Evolutionary conservation across 2,888 invertebrate species (phyloP).

Genomic region (Charanyca ferruginea): DNA sequence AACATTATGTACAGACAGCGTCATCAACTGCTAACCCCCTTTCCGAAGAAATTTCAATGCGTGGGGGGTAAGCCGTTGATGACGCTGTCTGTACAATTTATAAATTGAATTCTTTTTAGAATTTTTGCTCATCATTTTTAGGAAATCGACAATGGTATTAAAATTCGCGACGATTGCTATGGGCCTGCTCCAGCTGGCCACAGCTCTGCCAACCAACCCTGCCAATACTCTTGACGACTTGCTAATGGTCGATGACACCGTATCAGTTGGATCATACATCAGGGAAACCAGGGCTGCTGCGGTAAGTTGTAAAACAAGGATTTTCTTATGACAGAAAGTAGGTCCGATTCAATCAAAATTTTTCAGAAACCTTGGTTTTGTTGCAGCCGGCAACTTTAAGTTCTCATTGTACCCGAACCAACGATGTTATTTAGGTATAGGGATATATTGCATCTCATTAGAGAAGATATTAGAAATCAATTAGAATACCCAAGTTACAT

Average conservation of each 20-base stretch:
- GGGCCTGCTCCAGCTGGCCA: slow-evolving; percentile 75
- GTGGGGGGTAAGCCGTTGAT: too few species aligned
- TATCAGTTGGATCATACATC: slow-evolving; percentile 90
- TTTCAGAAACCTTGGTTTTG: not conserved
- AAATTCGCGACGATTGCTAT: slow-evolving; percentile 73
- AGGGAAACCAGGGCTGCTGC: slow-evolving; percentile 90
- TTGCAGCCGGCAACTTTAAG: not conserved
- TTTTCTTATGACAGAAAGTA: not conserved
- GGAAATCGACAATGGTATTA: slow-evolving; percentile 68
- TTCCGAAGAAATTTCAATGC: too few species aligned
- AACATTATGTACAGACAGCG: too few species aligned
- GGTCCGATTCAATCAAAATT: not conserved
- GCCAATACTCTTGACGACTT: slow-evolving; percentile 79
- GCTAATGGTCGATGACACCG: slow-evolving; percentile 87
- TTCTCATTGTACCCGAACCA: not conserved
- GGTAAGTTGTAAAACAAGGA: slow-evolving; percentile 71
- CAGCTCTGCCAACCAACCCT: slow-evolving; percentile 74
- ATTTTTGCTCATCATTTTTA: slow-evolving; percentile 10
- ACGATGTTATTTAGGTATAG: not conserved
- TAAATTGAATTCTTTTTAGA: too few species aligned
- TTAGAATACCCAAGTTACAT: too few species aligned
- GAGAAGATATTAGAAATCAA: not conserved
- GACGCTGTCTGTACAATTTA: too few species aligned
- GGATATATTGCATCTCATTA: not conserved
- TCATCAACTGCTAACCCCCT: too few species aligned